Evolutionary conservation across 2,797 vertebrate species (phyloP).

Genomic region (Benthosema pterotum): DNA sequence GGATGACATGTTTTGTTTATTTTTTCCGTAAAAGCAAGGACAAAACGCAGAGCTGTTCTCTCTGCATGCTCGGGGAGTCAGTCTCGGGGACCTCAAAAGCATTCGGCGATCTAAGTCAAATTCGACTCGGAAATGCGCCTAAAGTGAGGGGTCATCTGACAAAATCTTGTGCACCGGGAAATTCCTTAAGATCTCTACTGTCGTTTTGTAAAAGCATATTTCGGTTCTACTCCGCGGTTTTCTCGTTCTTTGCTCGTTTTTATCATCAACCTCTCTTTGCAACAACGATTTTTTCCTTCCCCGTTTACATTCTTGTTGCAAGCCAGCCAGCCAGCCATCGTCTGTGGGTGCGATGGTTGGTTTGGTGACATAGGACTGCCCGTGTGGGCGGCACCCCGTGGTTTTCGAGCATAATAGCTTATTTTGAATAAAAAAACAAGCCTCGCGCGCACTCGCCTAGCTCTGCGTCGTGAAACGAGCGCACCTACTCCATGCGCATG

Average conservation of each 20-base stretch:
- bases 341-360: slow-evolving; percentile 36
- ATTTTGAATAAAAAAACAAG: slow-evolving; percentile 59
- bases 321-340: slow-evolving; percentile 69
- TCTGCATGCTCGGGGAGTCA: slow-evolving; percentile 65
- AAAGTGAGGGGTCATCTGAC: slow-evolving; percentile 73
- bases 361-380: neutral
- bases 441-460: slow-evolving; percentile 22
- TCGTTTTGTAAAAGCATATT: slow-evolving; percentile 49
- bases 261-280: slow-evolving; percentile 57
- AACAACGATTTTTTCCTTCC: slow-evolving; percentile 74
- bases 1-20: slow-evolving; percentile 53
- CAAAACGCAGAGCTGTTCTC: slow-evolving; percentile 67
- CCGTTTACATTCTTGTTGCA: slow-evolving; percentile 73
- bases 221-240: slow-evolving; percentile 50
- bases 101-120: slow-evolving; percentile 57
- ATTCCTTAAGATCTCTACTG: slow-evolving; percentile 59
- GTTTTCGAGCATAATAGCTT: slow-evolving; percentile 68
- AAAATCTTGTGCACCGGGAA: slow-evolving; percentile 61
- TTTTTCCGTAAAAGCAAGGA: slow-evolving; percentile 64
- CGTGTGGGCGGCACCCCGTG: slow-evolving; percentile 46
- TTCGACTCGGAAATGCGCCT: slow-evolving; percentile 74
- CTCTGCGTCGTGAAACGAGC: slow-evolving; percentile 44
- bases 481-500: slow-evolving; percentile 50
- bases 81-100: slow-evolving; percentile 58
- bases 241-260: slow-evolving; percentile 61